Conservation (phyloP, 2,797 vertebrate species). For the Kryptolebias ocellatus region DNA sequence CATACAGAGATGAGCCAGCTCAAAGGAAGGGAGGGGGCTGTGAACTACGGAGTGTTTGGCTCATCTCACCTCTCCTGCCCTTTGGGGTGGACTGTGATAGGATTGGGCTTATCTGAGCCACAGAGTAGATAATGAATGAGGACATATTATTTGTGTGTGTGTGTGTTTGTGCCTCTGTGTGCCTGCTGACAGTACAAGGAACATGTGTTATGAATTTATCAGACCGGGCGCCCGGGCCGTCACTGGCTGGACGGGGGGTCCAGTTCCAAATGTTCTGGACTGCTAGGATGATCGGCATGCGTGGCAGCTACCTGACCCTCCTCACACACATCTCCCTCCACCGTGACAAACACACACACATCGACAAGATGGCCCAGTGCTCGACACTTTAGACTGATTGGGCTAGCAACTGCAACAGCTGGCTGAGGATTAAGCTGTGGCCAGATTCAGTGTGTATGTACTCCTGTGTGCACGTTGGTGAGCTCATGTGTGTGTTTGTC, state of each 20-base stretch:
- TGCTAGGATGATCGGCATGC: constrained; percentile 62
- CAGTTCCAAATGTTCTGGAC: constrained; percentile 62
- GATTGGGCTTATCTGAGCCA: constrained; percentile 55
- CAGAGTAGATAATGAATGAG: constrained; percentile 67
- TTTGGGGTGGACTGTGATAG: constrained; percentile 64
- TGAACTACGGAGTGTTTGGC: constrained; percentile 60
- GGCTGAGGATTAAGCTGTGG: constrained; percentile 81
- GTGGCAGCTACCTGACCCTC: constrained; percentile 71
- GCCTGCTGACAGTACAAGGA: constrained; percentile 70
- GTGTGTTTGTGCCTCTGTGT: constrained; percentile 27
- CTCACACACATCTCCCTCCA: constrained; percentile 13
- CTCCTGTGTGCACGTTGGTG: constrained; percentile 47
- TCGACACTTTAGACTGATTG: constrained; percentile 76
- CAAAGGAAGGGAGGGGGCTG: constrained; percentile 40
- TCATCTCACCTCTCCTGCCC: constrained; percentile 70
- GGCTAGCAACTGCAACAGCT: constrained; percentile 85
- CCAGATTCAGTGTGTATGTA: constrained; percentile 68
- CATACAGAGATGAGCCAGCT: constrained; percentile 62
- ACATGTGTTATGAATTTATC: constrained; percentile 85
- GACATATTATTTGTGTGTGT: constrained; percentile 36
- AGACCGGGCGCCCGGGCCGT: constrained; percentile 58
- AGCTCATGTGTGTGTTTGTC: constrained; percentile 32
- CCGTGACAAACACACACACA: constrained; percentile 35
- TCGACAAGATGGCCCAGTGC: constrained; percentile 47
- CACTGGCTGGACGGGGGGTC: constrained; percentile 56